Conservation (phyloP, 1,140 invertebrate genomes). For the Zaprionus inermis region DNA sequence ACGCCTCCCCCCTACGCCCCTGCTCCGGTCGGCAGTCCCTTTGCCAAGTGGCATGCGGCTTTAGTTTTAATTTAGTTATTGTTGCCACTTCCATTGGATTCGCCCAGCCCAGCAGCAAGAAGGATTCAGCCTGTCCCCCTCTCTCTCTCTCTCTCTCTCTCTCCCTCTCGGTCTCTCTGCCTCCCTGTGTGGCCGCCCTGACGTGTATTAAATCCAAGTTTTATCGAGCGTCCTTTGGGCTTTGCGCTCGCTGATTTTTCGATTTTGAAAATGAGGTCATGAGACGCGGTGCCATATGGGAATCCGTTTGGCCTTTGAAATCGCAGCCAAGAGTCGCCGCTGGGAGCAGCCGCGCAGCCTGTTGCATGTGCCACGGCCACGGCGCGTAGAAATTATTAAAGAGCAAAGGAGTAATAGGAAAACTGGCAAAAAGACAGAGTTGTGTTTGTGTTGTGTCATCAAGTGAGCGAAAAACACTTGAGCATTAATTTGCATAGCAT, state of each 20-base stretch:
- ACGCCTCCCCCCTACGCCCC: neutral
- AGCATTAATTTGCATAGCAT: slow-evolving; percentile 4
- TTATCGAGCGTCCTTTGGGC: slow-evolving; percentile 72
- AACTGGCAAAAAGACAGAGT: neutral
- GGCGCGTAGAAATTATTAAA: neutral
- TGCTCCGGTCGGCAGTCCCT: neutral
- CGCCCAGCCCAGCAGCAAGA: slow-evolving; percentile 26
- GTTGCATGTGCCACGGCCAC: slow-evolving; percentile 11
- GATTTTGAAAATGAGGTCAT: slow-evolving; percentile 53
- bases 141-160: neutral
- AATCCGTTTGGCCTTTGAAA: slow-evolving; percentile 66
- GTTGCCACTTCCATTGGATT: slow-evolving; percentile 74
- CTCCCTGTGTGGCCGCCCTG: neutral
- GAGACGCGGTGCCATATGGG: slow-evolving; percentile 62
- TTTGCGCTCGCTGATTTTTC: slow-evolving; percentile 78
- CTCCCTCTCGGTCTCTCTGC: neutral
- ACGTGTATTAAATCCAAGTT: slow-evolving; percentile 70
- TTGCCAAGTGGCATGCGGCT: slow-evolving; percentile 39
- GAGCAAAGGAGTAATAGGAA: neutral
- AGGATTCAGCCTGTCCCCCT: slow-evolving; percentile 12
- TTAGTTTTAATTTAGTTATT: slow-evolving; percentile 80
- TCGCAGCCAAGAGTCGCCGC: slow-evolving; percentile 40
- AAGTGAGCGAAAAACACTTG: slow-evolving; percentile 1
- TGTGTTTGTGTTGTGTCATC: neutral
- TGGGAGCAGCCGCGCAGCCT: slow-evolving; percentile 35